Conservation (phyloP, 2,797 vertebrate genomes). For the Peromyscus melanophrys region DNA sequence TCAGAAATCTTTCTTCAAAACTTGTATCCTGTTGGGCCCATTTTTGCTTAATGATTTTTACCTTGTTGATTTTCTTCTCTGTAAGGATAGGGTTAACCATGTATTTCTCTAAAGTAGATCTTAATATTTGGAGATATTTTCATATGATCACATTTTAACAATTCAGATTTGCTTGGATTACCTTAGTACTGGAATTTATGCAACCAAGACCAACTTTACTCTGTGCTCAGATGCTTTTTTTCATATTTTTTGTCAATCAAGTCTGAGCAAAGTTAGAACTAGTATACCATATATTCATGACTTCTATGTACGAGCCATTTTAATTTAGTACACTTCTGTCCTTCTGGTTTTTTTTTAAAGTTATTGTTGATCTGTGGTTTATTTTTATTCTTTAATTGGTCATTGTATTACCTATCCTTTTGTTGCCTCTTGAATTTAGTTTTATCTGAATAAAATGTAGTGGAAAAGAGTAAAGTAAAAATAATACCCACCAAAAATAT, state of each 20-base stretch:
- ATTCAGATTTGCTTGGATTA: neutral
- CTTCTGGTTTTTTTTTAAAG: conserved; percentile 39
- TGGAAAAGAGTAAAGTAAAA: conserved; percentile 23
- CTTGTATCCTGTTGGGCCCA: neutral
- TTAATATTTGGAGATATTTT: neutral
- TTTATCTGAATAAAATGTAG: conserved; percentile 59
- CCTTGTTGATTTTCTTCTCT: neutral
- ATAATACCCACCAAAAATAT: conserved; percentile 6
- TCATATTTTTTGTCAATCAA: neutral
- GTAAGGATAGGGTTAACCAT: neutral
- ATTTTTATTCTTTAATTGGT: conserved; percentile 40
- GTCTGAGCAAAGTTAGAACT: conserved; percentile 4
- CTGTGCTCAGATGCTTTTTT: neutral
- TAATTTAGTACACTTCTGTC: neutral
- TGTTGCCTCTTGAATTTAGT: conserved; percentile 29
- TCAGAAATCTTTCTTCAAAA: conserved; percentile 10
- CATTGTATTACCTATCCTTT: neutral
- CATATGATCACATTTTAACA: conserved; percentile 33
- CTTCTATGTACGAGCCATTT: neutral
- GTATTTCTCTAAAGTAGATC: neutral
- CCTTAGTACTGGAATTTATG: neutral
- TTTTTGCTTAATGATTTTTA: conserved; percentile 6
- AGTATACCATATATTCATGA: neutral
- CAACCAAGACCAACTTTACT: neutral
- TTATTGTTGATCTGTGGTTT: conserved; percentile 57